These are phyloP conservation scores for Opisthocomus hoazin DNA, from an alignment of 2,113 vertebrate species.

Conservation along the genomic window DNA sequence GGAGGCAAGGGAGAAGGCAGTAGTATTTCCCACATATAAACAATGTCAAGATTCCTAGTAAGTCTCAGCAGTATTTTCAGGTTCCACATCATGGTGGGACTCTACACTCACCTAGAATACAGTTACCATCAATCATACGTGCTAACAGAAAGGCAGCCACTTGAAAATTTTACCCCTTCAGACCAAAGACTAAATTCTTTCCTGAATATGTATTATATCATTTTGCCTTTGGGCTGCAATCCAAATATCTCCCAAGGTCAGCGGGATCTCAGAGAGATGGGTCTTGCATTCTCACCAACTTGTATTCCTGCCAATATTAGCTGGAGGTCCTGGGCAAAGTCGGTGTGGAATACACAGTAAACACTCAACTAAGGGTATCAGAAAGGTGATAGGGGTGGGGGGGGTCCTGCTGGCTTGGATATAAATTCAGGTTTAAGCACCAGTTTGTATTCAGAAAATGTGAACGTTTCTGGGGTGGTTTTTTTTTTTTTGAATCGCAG, in stretches of 20 bases:
- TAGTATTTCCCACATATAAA: not conserved
- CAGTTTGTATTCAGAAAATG: not conserved
- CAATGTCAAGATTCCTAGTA: not conserved
- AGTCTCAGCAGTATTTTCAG: not conserved
- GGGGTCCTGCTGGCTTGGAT: not conserved
- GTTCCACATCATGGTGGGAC: not conserved
- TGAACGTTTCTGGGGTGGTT: not conserved
- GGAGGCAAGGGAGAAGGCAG: not conserved
- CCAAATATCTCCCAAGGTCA: conserved; percentile 55
- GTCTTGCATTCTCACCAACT: conserved; percentile 6
- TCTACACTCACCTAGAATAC: not conserved
- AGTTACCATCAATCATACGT: not conserved
- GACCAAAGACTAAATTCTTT: conserved; percentile 40
- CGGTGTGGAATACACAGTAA: not conserved
- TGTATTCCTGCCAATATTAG: conserved; percentile 4
- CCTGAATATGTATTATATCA: conserved; percentile 25
- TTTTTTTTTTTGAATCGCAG: not conserved
- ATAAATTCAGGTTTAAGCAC: not conserved
- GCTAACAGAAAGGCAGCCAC: not conserved
- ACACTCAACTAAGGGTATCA: not conserved
- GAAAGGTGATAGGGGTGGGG: not conserved
- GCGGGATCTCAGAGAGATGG: conserved; percentile 17
- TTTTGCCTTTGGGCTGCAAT: conserved; percentile 32
- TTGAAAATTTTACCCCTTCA: not conserved
- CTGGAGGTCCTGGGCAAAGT: not conserved